Evolutionary conservation across 2,888 invertebrate species (phyloP), one percentile per base, ranked within the genome.

Genomic region (Torymus auratus): DNA sequence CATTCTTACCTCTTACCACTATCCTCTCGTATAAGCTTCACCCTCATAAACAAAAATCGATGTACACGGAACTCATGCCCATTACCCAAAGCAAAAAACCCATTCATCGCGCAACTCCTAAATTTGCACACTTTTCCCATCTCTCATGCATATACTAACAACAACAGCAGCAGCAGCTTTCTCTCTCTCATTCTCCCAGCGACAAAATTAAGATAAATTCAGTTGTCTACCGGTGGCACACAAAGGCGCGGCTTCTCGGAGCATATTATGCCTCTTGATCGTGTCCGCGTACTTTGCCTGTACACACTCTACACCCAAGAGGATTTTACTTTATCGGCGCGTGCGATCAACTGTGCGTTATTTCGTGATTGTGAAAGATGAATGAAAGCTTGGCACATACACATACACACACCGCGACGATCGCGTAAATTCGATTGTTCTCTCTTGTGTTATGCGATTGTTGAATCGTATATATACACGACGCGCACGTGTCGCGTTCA

Each of bases 121-220:
- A 28, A 28, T 28, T 28, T 28, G 28, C 28, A 28, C 28, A 28
- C 28, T 28, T 7, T 28, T 28, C 28, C 28, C 28, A 28, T 28
- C 28, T 28, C 3, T 28, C 28, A 28, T 28, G 28, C 28, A 28
- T 28, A 28, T 28, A 28, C 3, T 4, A 28, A 7, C 28, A 28
- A 28, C 28, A 28, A 2, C 28, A 28, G 28, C 28, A 28, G 28
- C 3, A 28, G 28, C 28, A 20, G 20, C 20, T 20, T 20, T 28
- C 7, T 28, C 28, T 28, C 28, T 28, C 28, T 28, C 28, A 2
- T 28, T 28, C 28, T 28, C 28, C 7, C 28, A 28, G 28, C 7
- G 28, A 15, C 41, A 15, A 23, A 68, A 75, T 75, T 68, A 2
- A 68, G 60, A 68, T 75, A 68, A 75, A 75, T 75, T 61, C 50